Evolutionary conservation across 2,888 invertebrate species (phyloP), one percentile per base, ranked within the genome.

Genomic region (Hirudinaria manillensis): DNA sequence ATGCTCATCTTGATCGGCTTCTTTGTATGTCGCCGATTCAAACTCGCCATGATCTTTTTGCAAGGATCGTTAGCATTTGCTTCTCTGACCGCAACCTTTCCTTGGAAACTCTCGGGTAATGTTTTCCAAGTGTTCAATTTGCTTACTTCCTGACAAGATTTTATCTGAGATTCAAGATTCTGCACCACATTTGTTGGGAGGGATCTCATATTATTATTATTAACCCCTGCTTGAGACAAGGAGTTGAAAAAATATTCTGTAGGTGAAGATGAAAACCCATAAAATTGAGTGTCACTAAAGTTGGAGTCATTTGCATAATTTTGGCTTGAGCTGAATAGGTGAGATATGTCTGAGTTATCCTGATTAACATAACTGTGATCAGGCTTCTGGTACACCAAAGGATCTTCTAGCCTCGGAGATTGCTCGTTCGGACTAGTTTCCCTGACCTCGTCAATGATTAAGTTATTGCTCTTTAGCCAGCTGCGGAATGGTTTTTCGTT

Each of bases 401-500:
- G 24, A 29, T 29, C 29, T 24, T 61, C 24, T 10, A 29, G 24
- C 61, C 29, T 29, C n/a, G 61, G 61, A 24, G 29, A 24, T 6
- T 16, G 61, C 6, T 27, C 24, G 10, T 24, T 24, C n/a, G 61
- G 72, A 29, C 32, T 27, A 7, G 27, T 72, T 27, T 38, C 24
- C 45, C 19, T 21, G 27, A 38, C 21, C n/a, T n/a, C 24, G 51
- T 24, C 21, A 1, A n/a, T 32, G 53, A 29, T 72, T 16, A 72
- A 53, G 27, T 65, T 73, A 65, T 73, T 56, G 65, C 24, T 61
- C 27, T 65, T 73, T 21, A 73, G 65, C 73, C 73, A 73, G 65
- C 36, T 55, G 24, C 61, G 73, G 38, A 73, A 73, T 1, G 73
- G 73, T 34, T 65, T 56, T n/a, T 34, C 29, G 45, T 16, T n/a